A percentile compares a stretch with the other conserved stretches of the same genome.
Evolutionary conservation across 1,140 invertebrate species (phyloP).

Genomic region (Leptinotarsa texana): DNA sequence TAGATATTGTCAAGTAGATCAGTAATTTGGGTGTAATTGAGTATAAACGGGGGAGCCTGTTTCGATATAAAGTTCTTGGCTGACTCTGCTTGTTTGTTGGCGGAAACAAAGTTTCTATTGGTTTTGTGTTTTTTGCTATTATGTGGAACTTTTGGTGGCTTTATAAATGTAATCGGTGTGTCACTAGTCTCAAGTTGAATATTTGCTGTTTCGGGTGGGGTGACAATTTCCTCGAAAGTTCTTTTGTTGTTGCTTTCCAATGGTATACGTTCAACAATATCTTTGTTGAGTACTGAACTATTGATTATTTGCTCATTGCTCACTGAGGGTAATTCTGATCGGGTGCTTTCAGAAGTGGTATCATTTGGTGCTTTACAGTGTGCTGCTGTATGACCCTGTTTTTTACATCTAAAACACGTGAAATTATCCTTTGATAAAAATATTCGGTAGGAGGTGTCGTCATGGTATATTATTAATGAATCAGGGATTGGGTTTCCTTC

Average conservation of each 20-base stretch:
- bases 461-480: neutral
- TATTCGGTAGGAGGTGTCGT: conserved; percentile 10
- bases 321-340: neutral
- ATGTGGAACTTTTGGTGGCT: neutral
- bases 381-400: neutral
- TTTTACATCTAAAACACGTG: conserved; percentile 6
- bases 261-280: neutral
- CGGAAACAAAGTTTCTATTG: neutral
- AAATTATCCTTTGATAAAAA: neutral
- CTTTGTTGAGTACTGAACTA: neutral
- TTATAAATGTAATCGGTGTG: neutral
- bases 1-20: conserved; percentile 2
- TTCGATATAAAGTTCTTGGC: neutral
- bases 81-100: neutral
- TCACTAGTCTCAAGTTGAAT: neutral
- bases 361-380: neutral
- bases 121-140: conserved; percentile 11
- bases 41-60: neutral
- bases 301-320: neutral
- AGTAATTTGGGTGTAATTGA: neutral
- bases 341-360: neutral
- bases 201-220: neutral
- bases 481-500: neutral
- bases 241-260: neutral
- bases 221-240: conserved; percentile 2